Conservation (phyloP, 92 coral and sea anemone species). For the Epizoanthus illoricatus region DNA sequence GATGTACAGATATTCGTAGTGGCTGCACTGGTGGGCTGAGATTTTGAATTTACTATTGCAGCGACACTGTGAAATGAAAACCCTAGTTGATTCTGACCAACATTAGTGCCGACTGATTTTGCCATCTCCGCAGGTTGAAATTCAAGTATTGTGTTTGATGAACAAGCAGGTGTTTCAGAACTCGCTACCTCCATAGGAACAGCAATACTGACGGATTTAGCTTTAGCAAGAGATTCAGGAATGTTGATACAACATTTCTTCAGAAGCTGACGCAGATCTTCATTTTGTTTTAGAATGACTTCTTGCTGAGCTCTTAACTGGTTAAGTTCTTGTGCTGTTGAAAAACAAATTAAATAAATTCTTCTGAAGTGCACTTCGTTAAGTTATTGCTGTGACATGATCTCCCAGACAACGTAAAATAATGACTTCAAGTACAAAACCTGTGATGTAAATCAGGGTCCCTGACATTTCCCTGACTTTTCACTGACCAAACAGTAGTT, state of each 20-base stretch:
- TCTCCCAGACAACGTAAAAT: too few relatives aligned
- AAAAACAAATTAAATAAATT: neutral
- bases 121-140: neutral
- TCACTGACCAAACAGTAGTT: too few relatives aligned
- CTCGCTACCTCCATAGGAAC: conserved; percentile 13
- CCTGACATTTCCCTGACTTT: too few relatives aligned
- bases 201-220: conserved; percentile 17
- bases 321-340: conserved; percentile 66
- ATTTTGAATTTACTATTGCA: conserved; percentile 23
- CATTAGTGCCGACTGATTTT: conserved; percentile 3
- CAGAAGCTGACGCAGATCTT: conserved; percentile 51
- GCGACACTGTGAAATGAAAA: conserved; percentile 44
- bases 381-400: too few relatives aligned
- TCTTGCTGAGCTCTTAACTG: conserved; percentile 59
- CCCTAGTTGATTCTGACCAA: conserved; percentile 23
- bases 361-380: too few relatives aligned
- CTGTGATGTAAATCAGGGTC: too few relatives aligned
- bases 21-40: conserved; percentile 15
- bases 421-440: too few relatives aligned
- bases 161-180: neutral
- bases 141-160: conserved; percentile 16
- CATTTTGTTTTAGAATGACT: conserved; percentile 54
- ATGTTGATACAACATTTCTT: conserved; percentile 51
- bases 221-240: conserved; percentile 50
- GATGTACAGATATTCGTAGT: conserved; percentile 11